Evolutionary conservation across 1,140 invertebrate species (phyloP), one percentile per base, ranked within the genome.

Genomic region (Saxidomus purpurata): DNA sequence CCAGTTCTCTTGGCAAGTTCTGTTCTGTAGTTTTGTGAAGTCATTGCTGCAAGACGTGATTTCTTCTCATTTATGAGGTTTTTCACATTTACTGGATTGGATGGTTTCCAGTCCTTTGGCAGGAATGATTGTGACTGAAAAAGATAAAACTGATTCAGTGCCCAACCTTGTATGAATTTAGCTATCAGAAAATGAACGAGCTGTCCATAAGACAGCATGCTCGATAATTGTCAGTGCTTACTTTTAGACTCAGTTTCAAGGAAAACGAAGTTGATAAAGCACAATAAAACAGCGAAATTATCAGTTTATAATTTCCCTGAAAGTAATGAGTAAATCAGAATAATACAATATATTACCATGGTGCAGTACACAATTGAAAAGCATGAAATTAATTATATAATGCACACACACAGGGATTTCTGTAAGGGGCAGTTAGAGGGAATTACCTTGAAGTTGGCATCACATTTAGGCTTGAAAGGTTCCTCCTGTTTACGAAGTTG

Each of bases 371-470:
- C n/a, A n/a, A n/a, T n/a, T n/a, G n/a, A n/a, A n/a, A n/a, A n/a
- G n/a, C n/a, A n/a, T n/a, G n/a, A n/a, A n/a, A n/a, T n/a, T n/a
- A n/a, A n/a, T n/a, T n/a, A n/a, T n/a, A n/a, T n/a, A n/a, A n/a
- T n/a, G n/a, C n/a, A n/a, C n/a, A n/a, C n/a, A n/a, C n/a, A n/a
- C n/a, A n/a, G n/a, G n/a, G n/a, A n/a, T n/a, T n/a, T n/a, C n/a
- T n/a, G n/a, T n/a, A n/a, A n/a, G n/a, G n/a, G n/a, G n/a, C n/a
- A n/a, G n/a, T n/a, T n/a, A n/a, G n/a, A n/a, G n/a, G n/a, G 19
- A 40, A 31, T 67, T 88, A 88, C 86, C 86, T 88, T 88, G 71
- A 88, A 88, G 43, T 81, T 88, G 47, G 76, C 86, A 88, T 88
- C 77, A 88, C 86, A 88, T 61, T 67, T 81, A 22, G 86, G 86